These are phyloP conservation scores for Coelinius sp. DNA, from an alignment of 2,888 invertebrate species.

Conservation along the genomic window DNA sequence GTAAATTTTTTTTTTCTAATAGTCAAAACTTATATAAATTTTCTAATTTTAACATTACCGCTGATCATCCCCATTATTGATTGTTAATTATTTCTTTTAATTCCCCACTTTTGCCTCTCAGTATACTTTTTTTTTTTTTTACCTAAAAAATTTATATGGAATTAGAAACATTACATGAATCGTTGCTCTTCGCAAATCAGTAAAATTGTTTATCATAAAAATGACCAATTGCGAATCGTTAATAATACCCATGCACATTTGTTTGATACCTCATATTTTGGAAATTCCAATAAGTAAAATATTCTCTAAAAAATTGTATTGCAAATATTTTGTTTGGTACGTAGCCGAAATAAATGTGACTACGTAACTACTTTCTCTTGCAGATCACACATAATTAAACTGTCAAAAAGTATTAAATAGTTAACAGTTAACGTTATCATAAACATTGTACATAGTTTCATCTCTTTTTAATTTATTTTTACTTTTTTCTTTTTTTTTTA, in stretches of 20 bases:
- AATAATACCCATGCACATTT: constrained; percentile 40
- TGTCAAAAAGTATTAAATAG: constrained; percentile 51
- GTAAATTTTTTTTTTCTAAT: constrained; percentile 58
- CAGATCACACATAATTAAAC: constrained; percentile 38
- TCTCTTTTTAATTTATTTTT: constrained; percentile 9
- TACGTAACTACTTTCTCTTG: constrained; percentile 28
- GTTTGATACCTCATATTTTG: constrained; percentile 24
- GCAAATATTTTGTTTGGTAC: constrained; percentile 22
- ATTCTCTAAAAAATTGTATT: constrained; percentile 39
- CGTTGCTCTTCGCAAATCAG: constrained; percentile 27
- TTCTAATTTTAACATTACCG: constrained; percentile 66
- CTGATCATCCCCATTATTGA: constrained; percentile 65
- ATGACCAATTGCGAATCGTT: constrained; percentile 41
- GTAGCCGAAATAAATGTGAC: constrained; percentile 23
- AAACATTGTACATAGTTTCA: constrained; percentile 43
- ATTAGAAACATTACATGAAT: constrained; percentile 20
- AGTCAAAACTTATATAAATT: constrained; percentile 51
- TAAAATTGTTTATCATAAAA: constrained; percentile 42
- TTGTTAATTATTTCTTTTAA: constrained; percentile 60
- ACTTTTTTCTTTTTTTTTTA: neutral
- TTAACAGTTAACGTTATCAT: constrained; percentile 50
- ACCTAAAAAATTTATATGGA: constrained; percentile 22
- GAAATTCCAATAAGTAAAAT: constrained; percentile 48
- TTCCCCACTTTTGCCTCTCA: neutral
- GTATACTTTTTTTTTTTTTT: constrained; percentile 23